Evolutionary conservation across 37 sponge, comb jelly and placozoan species (phyloP).

Genomic region (Agelas oroides): DNA sequence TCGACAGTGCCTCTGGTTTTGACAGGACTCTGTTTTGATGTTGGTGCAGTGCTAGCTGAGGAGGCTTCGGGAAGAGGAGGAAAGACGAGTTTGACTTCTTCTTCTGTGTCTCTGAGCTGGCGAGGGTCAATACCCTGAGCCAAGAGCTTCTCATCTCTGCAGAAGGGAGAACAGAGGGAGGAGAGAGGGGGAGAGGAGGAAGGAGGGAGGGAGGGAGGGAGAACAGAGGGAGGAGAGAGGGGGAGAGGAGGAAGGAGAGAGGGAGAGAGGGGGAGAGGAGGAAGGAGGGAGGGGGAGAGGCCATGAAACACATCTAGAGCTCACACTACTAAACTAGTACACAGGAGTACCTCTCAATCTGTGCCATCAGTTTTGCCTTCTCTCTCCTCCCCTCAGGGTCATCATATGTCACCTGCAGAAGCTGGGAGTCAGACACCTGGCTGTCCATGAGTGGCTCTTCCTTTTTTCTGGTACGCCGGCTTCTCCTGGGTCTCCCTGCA

Average conservation of each 20-base stretch:
- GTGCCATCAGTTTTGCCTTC: constrained; percentile 70
- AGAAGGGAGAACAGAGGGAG: background rate
- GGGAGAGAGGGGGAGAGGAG: too few species aligned
- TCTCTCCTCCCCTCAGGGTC: constrained; percentile 72
- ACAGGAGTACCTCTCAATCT: constrained; percentile 63
- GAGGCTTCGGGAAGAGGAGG: background rate
- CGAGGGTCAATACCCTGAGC: constrained; percentile 29
- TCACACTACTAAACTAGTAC: background rate
- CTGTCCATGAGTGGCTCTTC: constrained; percentile 38
- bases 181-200: too few species aligned
- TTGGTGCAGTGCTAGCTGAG: too few species aligned
- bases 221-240: too few species aligned
- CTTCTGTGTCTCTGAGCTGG: background rate
- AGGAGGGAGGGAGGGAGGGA: too few species aligned
- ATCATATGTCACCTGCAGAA: constrained; percentile 76
- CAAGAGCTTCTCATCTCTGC: constrained; percentile 29
- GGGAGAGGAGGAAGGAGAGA: too few species aligned
- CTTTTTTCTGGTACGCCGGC: background rate
- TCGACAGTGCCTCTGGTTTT: background rate
- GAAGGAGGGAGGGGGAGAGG: too few species aligned
- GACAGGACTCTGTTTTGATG: too few species aligned
- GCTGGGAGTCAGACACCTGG: constrained; percentile 60
- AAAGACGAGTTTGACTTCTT: background rate
- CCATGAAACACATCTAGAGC: background rate
- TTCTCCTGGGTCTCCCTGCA: constrained; percentile 13